Evolutionary conservation across 2,797 vertebrate species (phyloP).

Genomic region (Acomys russatus): DNA sequence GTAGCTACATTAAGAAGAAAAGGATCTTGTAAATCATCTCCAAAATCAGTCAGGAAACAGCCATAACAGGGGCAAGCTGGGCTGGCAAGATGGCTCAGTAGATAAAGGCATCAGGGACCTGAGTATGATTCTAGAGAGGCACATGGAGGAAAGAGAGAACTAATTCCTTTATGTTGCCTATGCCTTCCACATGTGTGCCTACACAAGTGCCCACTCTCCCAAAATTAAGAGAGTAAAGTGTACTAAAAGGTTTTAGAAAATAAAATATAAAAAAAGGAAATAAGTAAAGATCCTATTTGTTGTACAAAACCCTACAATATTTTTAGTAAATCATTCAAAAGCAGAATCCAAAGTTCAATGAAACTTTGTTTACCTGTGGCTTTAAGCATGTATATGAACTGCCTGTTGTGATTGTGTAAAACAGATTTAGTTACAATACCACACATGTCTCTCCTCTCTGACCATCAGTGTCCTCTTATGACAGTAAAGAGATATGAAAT

Average conservation of each 20-base stretch:
- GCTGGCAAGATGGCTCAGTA: neutral
- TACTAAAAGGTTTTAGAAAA: neutral
- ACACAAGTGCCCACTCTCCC: too few species aligned
- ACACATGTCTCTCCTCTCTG: neutral
- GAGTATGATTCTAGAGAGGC: neutral
- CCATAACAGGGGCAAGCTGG: neutral
- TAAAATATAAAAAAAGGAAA: neutral
- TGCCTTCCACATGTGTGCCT: neutral
- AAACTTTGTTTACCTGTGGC: neutral
- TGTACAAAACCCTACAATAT: neutral
- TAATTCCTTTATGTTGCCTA: accelerated
- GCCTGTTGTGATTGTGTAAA: neutral
- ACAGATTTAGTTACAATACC: neutral
- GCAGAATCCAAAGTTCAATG: neutral
- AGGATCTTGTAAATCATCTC: neutral
- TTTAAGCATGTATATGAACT: neutral
- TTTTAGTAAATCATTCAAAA: neutral
- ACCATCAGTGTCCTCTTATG: neutral
- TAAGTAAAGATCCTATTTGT: neutral
- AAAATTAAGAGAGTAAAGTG: neutral
- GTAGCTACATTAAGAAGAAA: neutral
- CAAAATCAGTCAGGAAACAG: neutral
- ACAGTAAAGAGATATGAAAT: neutral
- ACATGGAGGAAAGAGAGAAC: neutral
- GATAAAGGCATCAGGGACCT: neutral